Percentiles rank a stretch among this genome's conserved stretches.
Conservation (phyloP, 1,140 invertebrate species). For the Nephotettix cincticeps region DNA sequence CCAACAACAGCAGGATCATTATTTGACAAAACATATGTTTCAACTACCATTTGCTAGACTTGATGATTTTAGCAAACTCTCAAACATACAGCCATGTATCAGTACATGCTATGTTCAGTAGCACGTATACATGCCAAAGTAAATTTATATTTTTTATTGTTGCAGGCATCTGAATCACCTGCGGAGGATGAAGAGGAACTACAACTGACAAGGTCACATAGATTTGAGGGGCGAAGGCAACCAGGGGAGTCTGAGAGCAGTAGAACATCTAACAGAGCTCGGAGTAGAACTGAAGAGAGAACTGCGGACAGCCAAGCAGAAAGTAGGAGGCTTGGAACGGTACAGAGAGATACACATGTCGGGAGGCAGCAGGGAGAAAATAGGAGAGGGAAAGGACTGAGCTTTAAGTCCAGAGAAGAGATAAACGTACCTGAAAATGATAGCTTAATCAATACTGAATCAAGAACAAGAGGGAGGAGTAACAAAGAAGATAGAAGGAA, state of each 20-base stretch:
- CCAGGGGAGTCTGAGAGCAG: not conserved
- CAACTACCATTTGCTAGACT: no score
- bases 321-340: not conserved
- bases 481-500: not conserved
- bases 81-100: no score
- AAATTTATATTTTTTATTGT: not conserved
- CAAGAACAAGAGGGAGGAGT: not conserved
- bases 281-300: slow-evolving; percentile 1
- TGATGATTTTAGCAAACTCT: no score
- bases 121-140: no score
- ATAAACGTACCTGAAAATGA: slow-evolving; percentile 1
- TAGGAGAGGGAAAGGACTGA: not conserved
- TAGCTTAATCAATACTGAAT: not conserved
- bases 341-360: no score
- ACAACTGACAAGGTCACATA: not conserved
- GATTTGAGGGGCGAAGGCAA: not conserved
- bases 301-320: not conserved
- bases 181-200: not conserved
- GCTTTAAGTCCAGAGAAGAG: not conserved
- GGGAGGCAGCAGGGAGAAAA: not conserved
- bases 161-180: not conserved
- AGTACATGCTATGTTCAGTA: no score
- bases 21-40: no score
- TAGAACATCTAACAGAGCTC: not conserved
- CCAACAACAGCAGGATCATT: no score